Base-by-base conservation (phyloP, 2,113 vertebrate genomes). In the Cephalopholis sonnerati region DNA sequence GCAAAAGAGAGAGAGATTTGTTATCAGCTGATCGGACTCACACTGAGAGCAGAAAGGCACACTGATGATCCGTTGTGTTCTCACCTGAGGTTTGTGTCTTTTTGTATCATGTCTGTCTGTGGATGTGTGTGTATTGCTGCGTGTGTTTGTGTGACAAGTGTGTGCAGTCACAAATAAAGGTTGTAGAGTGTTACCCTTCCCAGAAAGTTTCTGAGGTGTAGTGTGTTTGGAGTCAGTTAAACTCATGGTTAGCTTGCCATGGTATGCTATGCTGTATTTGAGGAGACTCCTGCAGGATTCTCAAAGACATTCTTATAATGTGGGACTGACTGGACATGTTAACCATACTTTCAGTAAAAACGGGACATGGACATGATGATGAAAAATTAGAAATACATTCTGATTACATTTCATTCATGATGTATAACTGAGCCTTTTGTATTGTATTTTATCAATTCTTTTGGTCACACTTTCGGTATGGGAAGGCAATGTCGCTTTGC, bases 11-110 rank as follows among this genome's bases (percentile, higher is more conserved):
- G 29, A 29, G 29, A 29, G 29, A 29, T 48, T 79, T 17, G 4
- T 78, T 66, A 72, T 77, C 67, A 72, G 46, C 46, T 54, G 46
- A 59, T 81, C 58, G 27, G 36, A 63, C n/a, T 62, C 22, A 7
- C 58, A 51, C 13, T 24, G 48, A 76, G 32, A 76, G 48, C 72
- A 44, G 17, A 76, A 44, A 76, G 29, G 51, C 57, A 53, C 51
- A 57, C 7, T 29, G 12, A 66, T n/a, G 25, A 65, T 27, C 36
- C 22, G 12, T 22, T 29, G 50, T 1, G 4, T 55, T 75, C 39
- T 10, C 73, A 41, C 62, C 16, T 55, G 32, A 63, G 48, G 15
- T 64, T 53, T 39, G 29, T 39, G 46, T 48, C 12, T 53, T 17
- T 54, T 50, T 16, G 67, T 36, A 18, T 24, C 29, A 24, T 41